Conservation (phyloP, 2,113 vertebrate genomes). For the Anguilla japonica region DNA sequence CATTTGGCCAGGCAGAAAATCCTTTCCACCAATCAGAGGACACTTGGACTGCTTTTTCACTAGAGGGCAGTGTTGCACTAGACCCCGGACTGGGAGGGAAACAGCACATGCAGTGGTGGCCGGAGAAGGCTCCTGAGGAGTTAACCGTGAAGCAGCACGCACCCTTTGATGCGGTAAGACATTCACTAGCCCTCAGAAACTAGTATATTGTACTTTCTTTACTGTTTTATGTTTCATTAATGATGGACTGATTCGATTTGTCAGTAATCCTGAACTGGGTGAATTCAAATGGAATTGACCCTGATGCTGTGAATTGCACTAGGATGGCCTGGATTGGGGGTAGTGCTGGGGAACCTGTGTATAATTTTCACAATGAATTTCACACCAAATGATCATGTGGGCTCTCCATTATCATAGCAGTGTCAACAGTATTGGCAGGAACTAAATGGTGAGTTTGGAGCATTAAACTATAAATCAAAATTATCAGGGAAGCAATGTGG, state of each 20-base stretch:
- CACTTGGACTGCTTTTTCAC: constrained; percentile 66
- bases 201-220: background rate
- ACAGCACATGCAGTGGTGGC: constrained; percentile 62
- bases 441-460: background rate
- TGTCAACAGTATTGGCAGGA: background rate
- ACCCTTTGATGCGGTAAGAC: constrained; percentile 55
- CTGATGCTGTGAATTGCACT: background rate
- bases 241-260: background rate
- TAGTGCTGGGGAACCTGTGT: background rate
- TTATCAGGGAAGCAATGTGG: background rate
- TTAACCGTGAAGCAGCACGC: constrained; percentile 27
- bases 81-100: constrained; percentile 5
- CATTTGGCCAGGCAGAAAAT: constrained; percentile 42
- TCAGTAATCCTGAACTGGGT: no score
- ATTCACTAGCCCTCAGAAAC: background rate
- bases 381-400: background rate
- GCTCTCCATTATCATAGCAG: background rate
- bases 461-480: background rate
- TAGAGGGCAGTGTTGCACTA: constrained; percentile 26
- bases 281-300: no score
- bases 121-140: constrained; percentile 49
- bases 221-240: background rate
- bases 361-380: background rate
- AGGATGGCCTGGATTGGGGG: background rate
- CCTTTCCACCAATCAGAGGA: constrained; percentile 50